A percentile compares a stretch with the other conserved stretches of the same genome.
Conservation (phyloP, 2,113 vertebrate genomes). For the Urocolius indicus region DNA sequence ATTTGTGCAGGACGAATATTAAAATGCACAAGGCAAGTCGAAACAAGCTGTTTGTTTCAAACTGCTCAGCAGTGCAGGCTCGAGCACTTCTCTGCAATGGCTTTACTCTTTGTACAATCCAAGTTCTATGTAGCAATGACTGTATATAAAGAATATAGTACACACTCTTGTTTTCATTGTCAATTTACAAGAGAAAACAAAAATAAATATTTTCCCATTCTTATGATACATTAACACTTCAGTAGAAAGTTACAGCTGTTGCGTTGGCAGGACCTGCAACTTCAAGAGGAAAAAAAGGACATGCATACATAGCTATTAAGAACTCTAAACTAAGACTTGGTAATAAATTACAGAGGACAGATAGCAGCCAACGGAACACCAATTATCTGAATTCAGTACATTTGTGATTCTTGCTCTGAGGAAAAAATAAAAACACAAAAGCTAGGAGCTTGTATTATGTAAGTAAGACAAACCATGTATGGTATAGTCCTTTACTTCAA, state of each 20-base stretch:
- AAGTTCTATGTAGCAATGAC: conserved; percentile 46
- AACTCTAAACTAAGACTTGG: conserved; percentile 52
- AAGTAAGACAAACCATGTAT: conserved; percentile 33
- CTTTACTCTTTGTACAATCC: conserved; percentile 57
- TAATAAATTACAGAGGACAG: conserved; percentile 77
- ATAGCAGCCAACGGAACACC: conserved; percentile 63
- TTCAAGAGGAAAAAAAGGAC: conserved; percentile 45
- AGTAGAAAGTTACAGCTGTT: conserved; percentile 74
- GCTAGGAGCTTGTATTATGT: conserved; percentile 26
- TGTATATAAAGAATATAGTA: conserved; percentile 69
- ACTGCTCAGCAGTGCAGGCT: conserved; percentile 53
- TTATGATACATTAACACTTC: conserved; percentile 77
- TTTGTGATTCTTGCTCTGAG: conserved; percentile 50
- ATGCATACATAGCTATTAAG: conserved; percentile 58
- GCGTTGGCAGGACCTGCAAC: conserved; percentile 57
- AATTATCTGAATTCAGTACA: conserved; percentile 47
- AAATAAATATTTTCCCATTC: conserved; percentile 75
- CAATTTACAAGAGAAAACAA: conserved; percentile 74
- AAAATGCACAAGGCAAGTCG: conserved; percentile 22
- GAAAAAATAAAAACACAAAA: conserved; percentile 1
- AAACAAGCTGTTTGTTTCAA: conserved; percentile 21
- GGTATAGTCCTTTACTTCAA: conserved; percentile 25
- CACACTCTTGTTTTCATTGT: conserved; percentile 60
- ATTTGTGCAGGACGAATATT: conserved; percentile 44
- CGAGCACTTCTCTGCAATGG: conserved; percentile 43